These are phyloP conservation scores for Microtus oregoni DNA, from an alignment of 2,113 vertebrate species.

Conservation along the genomic window DNA sequence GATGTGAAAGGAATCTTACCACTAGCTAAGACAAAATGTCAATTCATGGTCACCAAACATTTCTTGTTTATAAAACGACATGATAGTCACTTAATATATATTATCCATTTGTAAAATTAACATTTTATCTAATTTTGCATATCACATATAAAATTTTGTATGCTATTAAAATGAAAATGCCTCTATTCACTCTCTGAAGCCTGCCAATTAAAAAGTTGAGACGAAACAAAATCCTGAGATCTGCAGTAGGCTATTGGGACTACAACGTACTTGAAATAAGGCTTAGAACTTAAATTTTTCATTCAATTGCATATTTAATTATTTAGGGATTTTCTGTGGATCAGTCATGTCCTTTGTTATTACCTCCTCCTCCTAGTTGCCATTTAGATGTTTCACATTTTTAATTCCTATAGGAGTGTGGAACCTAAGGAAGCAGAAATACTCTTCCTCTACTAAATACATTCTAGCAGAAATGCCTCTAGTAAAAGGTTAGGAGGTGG, in stretches of 20 bases:
- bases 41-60: neutral
- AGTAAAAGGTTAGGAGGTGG: constrained; percentile 29
- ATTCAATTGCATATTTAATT: constrained; percentile 42
- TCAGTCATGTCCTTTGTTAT: neutral
- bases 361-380: neutral
- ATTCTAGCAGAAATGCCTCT: neutral
- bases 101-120: neutral
- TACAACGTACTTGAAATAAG: neutral
- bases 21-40: neutral
- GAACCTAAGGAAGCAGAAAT: neutral
- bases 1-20: neutral
- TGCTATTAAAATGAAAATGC: neutral
- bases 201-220: neutral
- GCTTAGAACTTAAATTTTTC: neutral
- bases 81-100: neutral
- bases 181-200: neutral
- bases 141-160: neutral
- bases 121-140: neutral
- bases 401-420: neutral
- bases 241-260: neutral
- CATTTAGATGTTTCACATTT: neutral
- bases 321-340: constrained; percentile 18
- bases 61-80: neutral
- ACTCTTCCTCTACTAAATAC: neutral
- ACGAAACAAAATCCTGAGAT: neutral